Percentiles rank a stretch among this genome's conserved stretches.
Conservation (phyloP, 2,888 invertebrate species). For the Chalcis sispes region DNA sequence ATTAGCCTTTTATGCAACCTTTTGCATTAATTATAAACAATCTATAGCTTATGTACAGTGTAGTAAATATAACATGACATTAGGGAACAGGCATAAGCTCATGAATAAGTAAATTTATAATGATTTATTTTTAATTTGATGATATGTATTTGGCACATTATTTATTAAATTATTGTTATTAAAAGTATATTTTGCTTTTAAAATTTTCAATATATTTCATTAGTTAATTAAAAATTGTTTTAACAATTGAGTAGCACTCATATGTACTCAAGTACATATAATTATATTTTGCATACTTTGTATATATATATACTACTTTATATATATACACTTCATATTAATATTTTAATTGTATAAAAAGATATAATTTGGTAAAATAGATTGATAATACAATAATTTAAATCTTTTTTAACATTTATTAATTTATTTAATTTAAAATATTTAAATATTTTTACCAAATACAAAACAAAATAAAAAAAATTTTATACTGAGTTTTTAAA, state of each 20-base stretch:
- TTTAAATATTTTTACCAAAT: background rate
- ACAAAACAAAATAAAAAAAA: background rate
- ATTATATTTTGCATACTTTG: too few species aligned
- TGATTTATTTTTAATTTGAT: background rate
- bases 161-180: too few species aligned
- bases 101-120: background rate
- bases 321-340: too few species aligned
- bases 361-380: too few species aligned
- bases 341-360: too few species aligned
- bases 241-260: too few species aligned
- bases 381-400: too few species aligned
- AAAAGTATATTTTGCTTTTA: background rate
- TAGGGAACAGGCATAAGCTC: constrained; percentile 39
- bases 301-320: too few species aligned
- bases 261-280: too few species aligned
- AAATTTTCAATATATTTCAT: background rate
- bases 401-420: background rate
- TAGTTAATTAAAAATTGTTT: background rate
- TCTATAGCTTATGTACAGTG: constrained; percentile 41
- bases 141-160: background rate
- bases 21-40: constrained; percentile 38
- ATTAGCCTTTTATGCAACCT: constrained; percentile 33
- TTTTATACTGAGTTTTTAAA: background rate
- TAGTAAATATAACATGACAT: constrained; percentile 20
- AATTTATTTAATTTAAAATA: background rate